Evolutionary conservation across 2,113 vertebrate genomes (phyloP).

Genomic region (Equus przewalskii): DNA sequence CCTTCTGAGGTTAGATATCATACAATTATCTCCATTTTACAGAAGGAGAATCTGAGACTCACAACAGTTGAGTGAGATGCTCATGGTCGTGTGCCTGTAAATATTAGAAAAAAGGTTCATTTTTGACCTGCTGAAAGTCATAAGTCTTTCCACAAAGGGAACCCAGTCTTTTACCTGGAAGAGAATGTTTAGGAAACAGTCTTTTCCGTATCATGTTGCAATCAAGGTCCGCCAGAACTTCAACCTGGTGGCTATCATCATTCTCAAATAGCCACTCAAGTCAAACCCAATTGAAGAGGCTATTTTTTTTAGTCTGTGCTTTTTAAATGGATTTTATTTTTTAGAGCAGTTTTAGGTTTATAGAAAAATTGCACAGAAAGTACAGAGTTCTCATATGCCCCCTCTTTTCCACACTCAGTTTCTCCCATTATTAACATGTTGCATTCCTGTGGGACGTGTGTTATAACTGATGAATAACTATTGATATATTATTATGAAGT

Average conservation of each 20-base stretch:
- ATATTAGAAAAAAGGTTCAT: background rate
- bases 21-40: background rate
- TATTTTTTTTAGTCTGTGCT: background rate
- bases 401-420: background rate
- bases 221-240: background rate
- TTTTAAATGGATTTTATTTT: slow-evolving; percentile 55
- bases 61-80: background rate
- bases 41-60: background rate
- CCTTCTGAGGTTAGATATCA: background rate
- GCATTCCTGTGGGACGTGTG: background rate
- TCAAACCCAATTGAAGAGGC: background rate
- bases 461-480: background rate
- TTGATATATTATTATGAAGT: background rate
- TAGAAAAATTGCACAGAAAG: background rate
- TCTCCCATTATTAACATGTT: background rate
- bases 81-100: rapidly evolving
- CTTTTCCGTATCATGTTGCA: background rate
- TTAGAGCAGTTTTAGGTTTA: slow-evolving; percentile 16
- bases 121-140: background rate
- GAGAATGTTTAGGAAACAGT: background rate
- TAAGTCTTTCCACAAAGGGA: slow-evolving; percentile 21
- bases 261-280: background rate
- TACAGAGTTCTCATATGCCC: background rate
- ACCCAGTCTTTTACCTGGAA: background rate
- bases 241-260: background rate